Evolutionary conservation across 2,888 invertebrate genomes (phyloP), one percentile per base, ranked within the genome.

Genomic region (Eulithis prunata): DNA sequence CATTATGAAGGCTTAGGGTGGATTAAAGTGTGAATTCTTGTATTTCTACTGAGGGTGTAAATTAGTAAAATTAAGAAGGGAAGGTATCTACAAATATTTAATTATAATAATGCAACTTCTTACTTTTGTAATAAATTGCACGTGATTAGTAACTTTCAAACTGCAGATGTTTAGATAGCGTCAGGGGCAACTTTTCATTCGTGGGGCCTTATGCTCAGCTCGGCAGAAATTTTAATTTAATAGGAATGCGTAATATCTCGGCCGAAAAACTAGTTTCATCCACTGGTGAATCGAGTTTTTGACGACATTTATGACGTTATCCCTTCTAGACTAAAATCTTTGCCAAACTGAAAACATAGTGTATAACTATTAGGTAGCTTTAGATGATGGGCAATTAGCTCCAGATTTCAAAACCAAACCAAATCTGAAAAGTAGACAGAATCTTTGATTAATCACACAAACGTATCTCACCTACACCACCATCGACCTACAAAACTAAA

Each of bases 1-100:
- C 78, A 74, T 80, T 77, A 78, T 73, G 66, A 72, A 58, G 74
- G 71, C 69, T 71, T 67, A 73, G 72, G 73, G 71, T 69, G 71
- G 72, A 71, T 75, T 71, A 72, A 72, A 76, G 69, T 73, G 70
- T 68, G 52, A 72, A 68, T 68, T 71, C 73, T 68, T 74, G 72
- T 69, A 68, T 72, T 71, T 66, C 69, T 68, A 68, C 69, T 71
- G 64, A 62, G 58, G 59, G 53, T 41, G 65, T 61, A 49, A 72
- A 68, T 65, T 65, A 65, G 62, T 55, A 43, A 59, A 67, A 60
- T 67, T 43, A 21, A 46, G 38, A 55, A 43, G 65, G 62, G 60
- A 52, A 49, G 57, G 49, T 10, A 32, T 58, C 58, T 57, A 57
- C 32, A 46, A 56, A 58, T 57, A 57, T 62, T 66, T 46, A 43